These are phyloP conservation scores for Poeciliopsis presidionis DNA, from an alignment of 2,797 vertebrate genomes.

Conservation along the genomic window DNA sequence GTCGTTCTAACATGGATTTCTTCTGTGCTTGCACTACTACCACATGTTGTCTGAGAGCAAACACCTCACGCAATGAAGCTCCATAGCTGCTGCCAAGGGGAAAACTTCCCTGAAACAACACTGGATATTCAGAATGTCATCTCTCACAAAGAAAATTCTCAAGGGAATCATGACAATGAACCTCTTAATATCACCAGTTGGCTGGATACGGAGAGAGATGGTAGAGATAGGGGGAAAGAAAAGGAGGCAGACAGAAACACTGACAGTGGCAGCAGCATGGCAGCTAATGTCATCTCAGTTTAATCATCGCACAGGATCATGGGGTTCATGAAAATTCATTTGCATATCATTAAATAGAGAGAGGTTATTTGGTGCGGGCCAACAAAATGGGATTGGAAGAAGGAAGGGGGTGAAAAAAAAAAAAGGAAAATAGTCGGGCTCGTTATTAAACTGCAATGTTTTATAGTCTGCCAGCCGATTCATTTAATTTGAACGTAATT, in stretches of 20 bases:
- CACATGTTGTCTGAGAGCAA: conserved; percentile 27
- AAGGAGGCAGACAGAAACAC: conserved; percentile 72
- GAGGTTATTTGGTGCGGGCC: conserved; percentile 79
- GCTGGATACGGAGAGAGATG: conserved; percentile 71
- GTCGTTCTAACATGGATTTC: conserved; percentile 39
- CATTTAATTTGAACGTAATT: conserved; percentile 83
- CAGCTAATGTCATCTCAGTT: conserved; percentile 83
- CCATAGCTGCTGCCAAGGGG: conserved; percentile 32
- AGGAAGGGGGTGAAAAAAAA: conserved; percentile 29
- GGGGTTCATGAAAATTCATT: conserved; percentile 84
- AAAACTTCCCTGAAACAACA: conserved; percentile 57
- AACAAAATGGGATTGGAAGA: conserved; percentile 79
- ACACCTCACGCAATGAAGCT: conserved; percentile 23
- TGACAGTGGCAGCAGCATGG: conserved; percentile 73
- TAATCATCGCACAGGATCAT: conserved; percentile 82
- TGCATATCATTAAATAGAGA: conserved; percentile 83
- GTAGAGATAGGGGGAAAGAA: conserved; percentile 62
- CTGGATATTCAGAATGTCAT: conserved; percentile 60
- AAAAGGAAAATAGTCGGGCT: conserved; percentile 71
- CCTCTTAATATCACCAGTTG: conserved; percentile 72
- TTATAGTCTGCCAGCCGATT: conserved; percentile 81
- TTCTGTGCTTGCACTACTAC: conserved; percentile 12
- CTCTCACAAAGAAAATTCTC: conserved; percentile 66
- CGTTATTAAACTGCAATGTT: conserved; percentile 83
- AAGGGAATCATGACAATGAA: conserved; percentile 68